phyloP scores from a whole-genome alignment of 1,140 invertebrate species.

The Cepaea nemoralis region DNA sequence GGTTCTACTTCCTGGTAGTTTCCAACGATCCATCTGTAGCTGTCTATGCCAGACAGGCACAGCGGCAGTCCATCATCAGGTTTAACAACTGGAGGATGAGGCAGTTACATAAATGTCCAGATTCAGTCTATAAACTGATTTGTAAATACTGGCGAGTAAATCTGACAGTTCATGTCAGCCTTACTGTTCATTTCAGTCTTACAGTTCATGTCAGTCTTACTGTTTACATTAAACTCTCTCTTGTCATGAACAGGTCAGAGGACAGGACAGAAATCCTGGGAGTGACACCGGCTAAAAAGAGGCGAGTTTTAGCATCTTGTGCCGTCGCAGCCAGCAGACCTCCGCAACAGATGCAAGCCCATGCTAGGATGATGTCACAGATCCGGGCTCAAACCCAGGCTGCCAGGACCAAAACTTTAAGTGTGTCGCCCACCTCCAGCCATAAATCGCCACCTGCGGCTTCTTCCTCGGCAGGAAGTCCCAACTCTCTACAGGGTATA shows the following conservation, averaged over 20 bases:
- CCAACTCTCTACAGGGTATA: slow-evolving; percentile 16
- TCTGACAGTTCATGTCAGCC: no score
- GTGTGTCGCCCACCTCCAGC: background rate
- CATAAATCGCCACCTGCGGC: slow-evolving; percentile 30
- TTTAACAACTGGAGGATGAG: no score
- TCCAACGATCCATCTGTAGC: no score
- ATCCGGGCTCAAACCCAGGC: slow-evolving; percentile 61
- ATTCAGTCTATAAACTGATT: no score
- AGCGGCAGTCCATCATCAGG: no score
- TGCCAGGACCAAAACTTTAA: slow-evolving; percentile 45
- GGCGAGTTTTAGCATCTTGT: slow-evolving; percentile 22
- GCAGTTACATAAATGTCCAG: no score
- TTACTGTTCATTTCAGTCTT: no score
- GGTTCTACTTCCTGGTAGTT: no score
- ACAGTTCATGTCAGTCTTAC: no score
- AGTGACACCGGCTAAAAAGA: slow-evolving; percentile 43
- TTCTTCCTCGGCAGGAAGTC: slow-evolving; percentile 4
- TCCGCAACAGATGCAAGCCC: slow-evolving; percentile 51
- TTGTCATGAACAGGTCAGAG: slow-evolving; percentile 16
- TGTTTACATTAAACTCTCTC: background rate
- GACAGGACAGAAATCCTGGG: slow-evolving; percentile 39
- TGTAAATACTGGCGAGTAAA: no score
- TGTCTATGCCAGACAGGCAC: no score
- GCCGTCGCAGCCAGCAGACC: slow-evolving; percentile 21
- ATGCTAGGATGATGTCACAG: slow-evolving; percentile 61